phyloP scores from a whole-genome alignment of 2,113 vertebrate genomes.

The human (Homo sapiens) region DNA sequence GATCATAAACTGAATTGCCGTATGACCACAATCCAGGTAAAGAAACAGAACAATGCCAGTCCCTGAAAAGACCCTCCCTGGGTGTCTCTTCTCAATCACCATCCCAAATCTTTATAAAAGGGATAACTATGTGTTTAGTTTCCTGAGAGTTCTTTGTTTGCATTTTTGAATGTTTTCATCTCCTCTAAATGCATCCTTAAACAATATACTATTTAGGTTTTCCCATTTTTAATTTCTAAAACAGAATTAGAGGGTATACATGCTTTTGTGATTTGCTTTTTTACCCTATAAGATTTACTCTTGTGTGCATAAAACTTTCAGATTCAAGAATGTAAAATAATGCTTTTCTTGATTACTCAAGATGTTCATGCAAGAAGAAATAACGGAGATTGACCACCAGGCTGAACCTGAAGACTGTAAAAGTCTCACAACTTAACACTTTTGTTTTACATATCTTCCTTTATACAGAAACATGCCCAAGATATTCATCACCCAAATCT shows the following conservation, averaged over 20 bases:
- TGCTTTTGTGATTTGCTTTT: background rate
- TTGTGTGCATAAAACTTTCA: background rate
- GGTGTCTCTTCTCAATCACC: background rate
- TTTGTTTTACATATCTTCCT: background rate
- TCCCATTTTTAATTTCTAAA: background rate
- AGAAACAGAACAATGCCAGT: background rate
- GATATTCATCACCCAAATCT: background rate
- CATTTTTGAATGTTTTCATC: background rate
- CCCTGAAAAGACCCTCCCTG: background rate
- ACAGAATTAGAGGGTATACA: background rate
- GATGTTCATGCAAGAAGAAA: background rate
- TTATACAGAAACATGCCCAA: background rate
- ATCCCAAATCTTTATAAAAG: background rate
- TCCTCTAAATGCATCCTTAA: background rate
- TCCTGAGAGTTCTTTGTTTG: background rate
- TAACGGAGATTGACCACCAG: background rate
- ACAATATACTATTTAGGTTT: background rate
- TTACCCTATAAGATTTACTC: background rate
- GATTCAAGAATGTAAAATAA: background rate
- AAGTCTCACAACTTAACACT: background rate
- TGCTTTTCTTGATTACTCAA: background rate
- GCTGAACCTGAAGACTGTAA: background rate
- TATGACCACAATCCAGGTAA: background rate
- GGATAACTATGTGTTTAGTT: background rate
- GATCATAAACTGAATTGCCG: background rate